phyloP scores from a whole-genome alignment of 2,888 invertebrate species.

The Trachelus iudaicus region DNA sequence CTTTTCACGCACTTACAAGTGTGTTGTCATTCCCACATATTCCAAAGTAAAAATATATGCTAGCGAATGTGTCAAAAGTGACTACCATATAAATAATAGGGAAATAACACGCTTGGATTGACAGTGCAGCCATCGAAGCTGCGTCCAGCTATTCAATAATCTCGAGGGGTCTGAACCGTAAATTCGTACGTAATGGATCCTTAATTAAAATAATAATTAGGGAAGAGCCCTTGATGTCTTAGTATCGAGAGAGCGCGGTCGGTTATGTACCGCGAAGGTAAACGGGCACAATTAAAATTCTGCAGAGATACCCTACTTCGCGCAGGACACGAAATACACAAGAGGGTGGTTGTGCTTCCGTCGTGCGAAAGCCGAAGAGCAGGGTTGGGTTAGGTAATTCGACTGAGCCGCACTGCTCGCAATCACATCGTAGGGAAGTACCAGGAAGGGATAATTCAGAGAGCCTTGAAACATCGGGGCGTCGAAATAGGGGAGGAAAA shows the following conservation, averaged over 20 bases:
- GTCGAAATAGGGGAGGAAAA: background rate
- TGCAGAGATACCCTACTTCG: slow-evolving; percentile 9
- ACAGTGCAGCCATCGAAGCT: background rate
- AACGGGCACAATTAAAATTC: slow-evolving; percentile 23
- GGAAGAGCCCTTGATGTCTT: slow-evolving; percentile 6
- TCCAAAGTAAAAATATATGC: too few relatives aligned
- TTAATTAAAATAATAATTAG: slow-evolving; percentile 37
- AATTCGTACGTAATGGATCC: slow-evolving; percentile 27
- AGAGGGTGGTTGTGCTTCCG: background rate
- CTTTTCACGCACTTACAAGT: too few relatives aligned
- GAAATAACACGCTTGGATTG: too few relatives aligned
- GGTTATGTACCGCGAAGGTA: slow-evolving; percentile 7
- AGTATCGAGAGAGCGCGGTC: background rate
- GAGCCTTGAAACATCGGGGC: background rate
- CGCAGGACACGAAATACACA: slow-evolving; percentile 14
- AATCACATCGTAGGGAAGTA: slow-evolving; percentile 20
- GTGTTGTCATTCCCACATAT: too few relatives aligned
- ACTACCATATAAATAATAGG: too few relatives aligned
- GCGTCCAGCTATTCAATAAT: slow-evolving; percentile 26
- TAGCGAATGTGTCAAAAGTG: too few relatives aligned
- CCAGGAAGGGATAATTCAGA: slow-evolving; percentile 20
- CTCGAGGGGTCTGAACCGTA: slow-evolving; percentile 15
- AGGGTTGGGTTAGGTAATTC: slow-evolving; percentile 17
- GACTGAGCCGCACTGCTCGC: slow-evolving; percentile 27
- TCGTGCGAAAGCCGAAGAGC: background rate